Evolutionary conservation across 2,113 vertebrate genomes (phyloP), one percentile per base, ranked within the genome.

Genomic region (Strix uralensis): DNA sequence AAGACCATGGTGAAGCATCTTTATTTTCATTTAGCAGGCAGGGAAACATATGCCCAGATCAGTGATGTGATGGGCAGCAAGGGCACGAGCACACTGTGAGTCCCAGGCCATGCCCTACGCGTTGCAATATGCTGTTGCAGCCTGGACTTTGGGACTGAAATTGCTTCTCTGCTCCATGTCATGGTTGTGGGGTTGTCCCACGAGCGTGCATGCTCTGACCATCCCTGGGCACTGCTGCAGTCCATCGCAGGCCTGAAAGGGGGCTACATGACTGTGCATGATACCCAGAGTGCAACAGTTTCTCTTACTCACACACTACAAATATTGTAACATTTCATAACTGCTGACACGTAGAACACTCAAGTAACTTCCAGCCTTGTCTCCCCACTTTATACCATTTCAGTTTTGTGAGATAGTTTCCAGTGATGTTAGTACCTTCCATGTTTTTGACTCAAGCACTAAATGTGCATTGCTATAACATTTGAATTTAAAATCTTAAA

Each of bases 391-490:
- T 3, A 32, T 11, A 40, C 17, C 21, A 23, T 13, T 63, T 29
- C 42, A 46, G 21, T 15, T 65, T 49, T 40, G 38, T 27, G 44
- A 70, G 40, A 38, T 13, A 22, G 27, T 32, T 81, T 57, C 71
- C 81, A 62, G 36, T 34, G 36, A 44, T 38, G 14, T 38, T 22
- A n/a, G 22, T 17, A 19, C 32, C n/a, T 67, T 4, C 27, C 55
- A 38, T 11, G 47, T 9, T 90, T 78, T 66, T 38, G 9, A 30
- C 27, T n/a, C 49, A 62, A 27, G 27, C 23, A 7, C 32, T 74
- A 44, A 62, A 63, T 1, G 1, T 29, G 22, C 26, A 4, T 21
- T 65, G 30, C 42, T 40, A 0, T 42, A 29, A 58, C 4, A 3
- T 69, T 52, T 59, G 15, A 79, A 25, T 59, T 81, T 49, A 27